Evolutionary conservation across 1,140 invertebrate species (phyloP).

Genomic region (Papilio xuthus): DNA sequence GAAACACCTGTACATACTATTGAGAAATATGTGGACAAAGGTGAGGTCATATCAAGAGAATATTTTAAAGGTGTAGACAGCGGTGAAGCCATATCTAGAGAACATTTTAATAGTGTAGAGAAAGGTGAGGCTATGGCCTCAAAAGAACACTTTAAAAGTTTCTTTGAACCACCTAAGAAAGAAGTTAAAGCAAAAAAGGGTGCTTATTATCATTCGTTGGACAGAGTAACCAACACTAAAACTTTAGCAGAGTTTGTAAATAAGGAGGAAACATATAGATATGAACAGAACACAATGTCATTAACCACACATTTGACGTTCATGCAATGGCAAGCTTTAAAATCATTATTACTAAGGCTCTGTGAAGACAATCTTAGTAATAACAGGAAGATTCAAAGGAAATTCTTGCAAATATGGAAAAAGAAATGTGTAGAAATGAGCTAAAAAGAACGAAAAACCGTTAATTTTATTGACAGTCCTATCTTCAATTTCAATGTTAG

Average conservation of each 20-base stretch:
- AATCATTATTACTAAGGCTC: conserved; percentile 55
- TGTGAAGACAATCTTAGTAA: conserved; percentile 45
- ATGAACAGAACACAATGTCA: conserved; percentile 54
- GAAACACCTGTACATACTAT: conserved; percentile 37
- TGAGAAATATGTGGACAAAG: conserved; percentile 45
- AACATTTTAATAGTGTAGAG: conserved; percentile 15
- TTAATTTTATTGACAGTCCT: background rate
- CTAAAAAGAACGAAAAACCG: conserved; percentile 50
- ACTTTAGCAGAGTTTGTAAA: conserved; percentile 64
- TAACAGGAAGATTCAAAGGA: conserved; percentile 64
- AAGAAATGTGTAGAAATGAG: conserved; percentile 69
- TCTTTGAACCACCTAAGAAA: conserved; percentile 23
- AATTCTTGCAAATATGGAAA: conserved; percentile 69
- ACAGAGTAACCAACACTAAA: conserved; percentile 56
- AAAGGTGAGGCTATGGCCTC: conserved; percentile 24
- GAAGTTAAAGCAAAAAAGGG: conserved; percentile 33
- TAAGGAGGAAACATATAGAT: conserved; percentile 70
- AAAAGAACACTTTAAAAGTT: conserved; percentile 53
- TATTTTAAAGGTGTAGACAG: conserved; percentile 51
- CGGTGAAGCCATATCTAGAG: conserved; percentile 44
- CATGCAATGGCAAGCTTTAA: conserved; percentile 77
- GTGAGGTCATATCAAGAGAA: conserved; percentile 43
- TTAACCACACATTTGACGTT: conserved; percentile 74
- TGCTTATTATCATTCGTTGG: conserved; percentile 53
- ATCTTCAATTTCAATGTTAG: background rate